Evolutionary conservation across 2,113 vertebrate species (phyloP), one percentile per base, ranked within the genome.

Genomic region (Zosterops borbonicus): DNA sequence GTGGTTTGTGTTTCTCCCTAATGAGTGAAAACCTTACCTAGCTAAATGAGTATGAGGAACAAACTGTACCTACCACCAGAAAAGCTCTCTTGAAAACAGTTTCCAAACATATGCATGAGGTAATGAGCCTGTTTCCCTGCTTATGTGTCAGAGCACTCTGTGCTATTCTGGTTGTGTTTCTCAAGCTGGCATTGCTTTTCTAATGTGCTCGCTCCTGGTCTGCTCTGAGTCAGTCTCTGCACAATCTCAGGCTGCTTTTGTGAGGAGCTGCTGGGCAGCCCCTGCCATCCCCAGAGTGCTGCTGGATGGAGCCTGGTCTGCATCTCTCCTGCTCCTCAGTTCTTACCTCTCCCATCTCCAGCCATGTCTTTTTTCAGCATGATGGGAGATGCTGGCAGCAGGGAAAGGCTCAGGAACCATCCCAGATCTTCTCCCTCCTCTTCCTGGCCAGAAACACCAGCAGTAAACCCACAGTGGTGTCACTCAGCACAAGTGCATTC

Each of bases 41-140:
- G 86, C 65, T 92, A 93, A 94, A 93, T 35, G 74, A 83, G 69
- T 75, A 10, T 25, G 85, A 90, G 60, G 91, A 91, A 95, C 85
- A 90, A 90, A 75, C 94, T 75, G 90, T 96, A 95, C 94, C 76
- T 96, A 81, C 46, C 56, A 35, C 58, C 83, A 93, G 85, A 83
- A 95, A 64, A 68, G 82, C 86, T 97, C 92, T 49, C 71, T 89
- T 3, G 9, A 50, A 90, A 92, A 90, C 90, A 78, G 69, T 94
- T 96, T 97, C 90, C 90, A 95, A 95, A 97, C 92, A 92, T 86
- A 96, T 31, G 75, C 71, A 55, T 94, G 96, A 96, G 88, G 91
- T 86, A 97, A 95, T 76, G 93, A 79, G 60, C 74, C 64, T 87
- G 37, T 92, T 96, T 94, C 67, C 82, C 83, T 76, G 87, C 70